Evolutionary conservation across 2,113 vertebrate species (phyloP).

Genomic region (Pelobates fuscus): DNA sequence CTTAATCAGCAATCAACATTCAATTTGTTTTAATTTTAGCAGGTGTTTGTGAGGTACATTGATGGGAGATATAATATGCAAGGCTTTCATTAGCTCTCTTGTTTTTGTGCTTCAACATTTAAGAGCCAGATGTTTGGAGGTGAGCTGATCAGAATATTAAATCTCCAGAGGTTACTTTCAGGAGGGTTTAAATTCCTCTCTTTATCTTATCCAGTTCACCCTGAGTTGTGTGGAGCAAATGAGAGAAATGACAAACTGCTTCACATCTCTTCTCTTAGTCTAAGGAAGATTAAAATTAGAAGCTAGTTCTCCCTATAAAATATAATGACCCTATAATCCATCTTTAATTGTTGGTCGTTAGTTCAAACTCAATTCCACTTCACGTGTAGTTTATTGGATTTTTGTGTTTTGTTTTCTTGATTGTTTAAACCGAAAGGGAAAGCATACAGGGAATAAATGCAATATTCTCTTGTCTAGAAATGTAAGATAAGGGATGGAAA

Average conservation of each 20-base stretch:
- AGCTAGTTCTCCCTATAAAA: slow-evolving; percentile 62
- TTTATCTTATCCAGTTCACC: slow-evolving; percentile 78
- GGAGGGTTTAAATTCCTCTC: slow-evolving; percentile 86
- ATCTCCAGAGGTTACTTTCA: slow-evolving; percentile 90
- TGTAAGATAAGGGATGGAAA: too few relatives aligned
- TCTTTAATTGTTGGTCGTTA: slow-evolving; percentile 68
- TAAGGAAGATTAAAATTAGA: slow-evolving; percentile 65
- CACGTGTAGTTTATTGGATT: slow-evolving; percentile 5
- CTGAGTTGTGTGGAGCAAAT: slow-evolving; percentile 77
- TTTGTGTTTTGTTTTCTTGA: background rate
- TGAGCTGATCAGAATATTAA: slow-evolving; percentile 91
- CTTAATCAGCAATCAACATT: slow-evolving; percentile 94
- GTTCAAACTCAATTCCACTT: slow-evolving; percentile 61
- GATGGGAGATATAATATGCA: slow-evolving; percentile 87
- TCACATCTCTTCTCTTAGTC: slow-evolving; percentile 63
- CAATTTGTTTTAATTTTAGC: slow-evolving; percentile 91
- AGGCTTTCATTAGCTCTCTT: slow-evolving; percentile 88
- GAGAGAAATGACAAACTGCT: slow-evolving; percentile 69
- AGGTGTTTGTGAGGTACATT: slow-evolving; percentile 86
- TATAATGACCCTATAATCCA: slow-evolving; percentile 66
- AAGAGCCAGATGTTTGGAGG: slow-evolving; percentile 88
- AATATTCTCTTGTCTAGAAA: background rate
- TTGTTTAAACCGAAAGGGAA: background rate
- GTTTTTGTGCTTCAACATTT: slow-evolving; percentile 86
- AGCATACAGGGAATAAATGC: background rate